These are phyloP conservation scores for Macropus fuliginosus DNA, from an alignment of 2,797 vertebrate species.

Conservation along the genomic window DNA sequence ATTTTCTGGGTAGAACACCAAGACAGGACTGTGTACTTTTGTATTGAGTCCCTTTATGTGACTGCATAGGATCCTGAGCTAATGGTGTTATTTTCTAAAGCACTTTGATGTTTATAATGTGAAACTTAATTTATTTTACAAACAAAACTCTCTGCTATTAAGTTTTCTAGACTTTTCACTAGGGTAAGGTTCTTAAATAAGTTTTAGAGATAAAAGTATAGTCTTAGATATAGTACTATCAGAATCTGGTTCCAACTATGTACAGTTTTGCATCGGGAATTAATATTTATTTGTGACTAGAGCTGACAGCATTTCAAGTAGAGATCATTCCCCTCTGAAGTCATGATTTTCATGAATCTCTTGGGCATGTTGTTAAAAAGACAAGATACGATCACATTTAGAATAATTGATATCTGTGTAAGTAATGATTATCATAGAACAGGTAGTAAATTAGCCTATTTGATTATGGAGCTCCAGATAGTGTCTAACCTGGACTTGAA, in stretches of 20 bases:
- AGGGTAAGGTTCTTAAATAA: slow-evolving; percentile 17
- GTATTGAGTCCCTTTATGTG: background rate
- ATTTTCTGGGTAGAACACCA: background rate
- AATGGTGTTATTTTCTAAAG: slow-evolving; percentile 13
- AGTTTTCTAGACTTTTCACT: slow-evolving; percentile 33
- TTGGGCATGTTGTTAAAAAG: background rate
- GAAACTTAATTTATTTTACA: slow-evolving; percentile 39
- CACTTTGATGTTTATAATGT: background rate
- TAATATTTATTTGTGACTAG: background rate
- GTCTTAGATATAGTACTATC: background rate
- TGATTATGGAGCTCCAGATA: background rate
- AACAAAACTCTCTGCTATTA: background rate
- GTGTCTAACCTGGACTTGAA: background rate
- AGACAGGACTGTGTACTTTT: background rate
- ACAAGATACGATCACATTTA: background rate
- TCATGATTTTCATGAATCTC: background rate
- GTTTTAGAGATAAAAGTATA: background rate
- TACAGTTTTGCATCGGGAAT: background rate
- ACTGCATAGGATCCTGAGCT: slow-evolving; percentile 1
- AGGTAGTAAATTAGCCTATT: background rate
- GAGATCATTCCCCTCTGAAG: background rate
- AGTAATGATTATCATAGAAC: background rate
- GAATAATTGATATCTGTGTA: background rate
- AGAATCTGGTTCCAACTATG: background rate
- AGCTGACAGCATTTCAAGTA: background rate